These are phyloP conservation scores for Luscinia luscinia DNA, from an alignment of 2,797 vertebrate species.

Conservation along the genomic window DNA sequence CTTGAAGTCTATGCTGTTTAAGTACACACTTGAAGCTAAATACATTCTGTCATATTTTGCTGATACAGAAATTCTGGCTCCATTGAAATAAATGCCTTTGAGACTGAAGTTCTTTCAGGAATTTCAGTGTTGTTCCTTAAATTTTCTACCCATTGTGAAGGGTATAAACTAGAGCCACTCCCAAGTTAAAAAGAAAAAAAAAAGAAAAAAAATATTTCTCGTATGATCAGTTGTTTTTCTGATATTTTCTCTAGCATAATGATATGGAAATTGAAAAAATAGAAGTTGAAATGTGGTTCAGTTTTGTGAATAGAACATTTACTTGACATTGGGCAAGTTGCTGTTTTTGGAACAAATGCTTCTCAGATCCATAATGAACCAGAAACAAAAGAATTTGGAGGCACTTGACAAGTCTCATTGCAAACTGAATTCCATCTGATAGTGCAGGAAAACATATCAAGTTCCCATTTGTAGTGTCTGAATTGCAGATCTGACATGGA, in stretches of 20 bases:
- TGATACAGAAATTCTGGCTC: conserved; percentile 43
- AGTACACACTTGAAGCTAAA: conserved; percentile 51
- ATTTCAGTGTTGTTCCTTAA: conserved; percentile 21
- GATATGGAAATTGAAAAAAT: neutral
- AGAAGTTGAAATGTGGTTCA: neutral
- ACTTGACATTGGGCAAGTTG: neutral
- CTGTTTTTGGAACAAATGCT: conserved; percentile 39
- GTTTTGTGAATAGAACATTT: neutral
- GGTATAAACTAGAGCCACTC: neutral
- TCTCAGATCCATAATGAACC: neutral
- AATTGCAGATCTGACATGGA: conserved; percentile 50
- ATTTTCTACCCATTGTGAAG: conserved; percentile 5
- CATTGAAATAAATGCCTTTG: conserved; percentile 49
- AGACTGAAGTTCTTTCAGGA: conserved; percentile 28
- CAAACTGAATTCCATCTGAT: neutral
- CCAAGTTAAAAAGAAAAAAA: neutral
- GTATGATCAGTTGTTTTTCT: neutral
- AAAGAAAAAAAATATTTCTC: neutral
- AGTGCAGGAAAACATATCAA: conserved; percentile 17
- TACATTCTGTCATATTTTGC: conserved; percentile 44
- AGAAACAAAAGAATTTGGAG: conserved; percentile 4
- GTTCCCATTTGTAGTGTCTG: conserved; percentile 57
- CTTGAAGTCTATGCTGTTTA: conserved; percentile 49
- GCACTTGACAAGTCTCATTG: neutral
- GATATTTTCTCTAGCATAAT: neutral